Conservation (phyloP, 2,888 invertebrate species). For the Agrypnus murinus region DNA sequence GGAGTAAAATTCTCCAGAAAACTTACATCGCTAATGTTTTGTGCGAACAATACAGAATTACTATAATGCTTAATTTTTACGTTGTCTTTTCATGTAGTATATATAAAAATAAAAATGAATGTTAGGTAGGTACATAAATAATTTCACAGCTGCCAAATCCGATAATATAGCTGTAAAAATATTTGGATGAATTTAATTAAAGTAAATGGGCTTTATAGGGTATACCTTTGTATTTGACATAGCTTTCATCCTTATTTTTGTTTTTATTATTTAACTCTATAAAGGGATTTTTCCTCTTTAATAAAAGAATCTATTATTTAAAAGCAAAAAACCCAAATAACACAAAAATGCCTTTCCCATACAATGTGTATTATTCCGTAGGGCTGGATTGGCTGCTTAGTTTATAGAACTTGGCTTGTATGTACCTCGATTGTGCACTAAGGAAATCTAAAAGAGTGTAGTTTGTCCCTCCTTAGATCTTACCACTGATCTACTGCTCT, state of each 20-base stretch:
- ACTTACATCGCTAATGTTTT: constrained; percentile 25
- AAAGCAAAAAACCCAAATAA: no score
- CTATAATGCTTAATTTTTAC: neutral
- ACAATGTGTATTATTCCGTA: no score
- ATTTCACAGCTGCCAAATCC: constrained; percentile 1
- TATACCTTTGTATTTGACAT: no score
- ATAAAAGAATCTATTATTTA: neutral
- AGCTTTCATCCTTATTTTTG: no score
- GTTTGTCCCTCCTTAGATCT: constrained; percentile 24
- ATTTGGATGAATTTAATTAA: neutral
- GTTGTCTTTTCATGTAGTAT: neutral
- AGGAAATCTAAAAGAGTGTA: constrained; percentile 18
- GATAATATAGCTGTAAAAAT: constrained; percentile 7
- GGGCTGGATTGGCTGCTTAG: neutral
- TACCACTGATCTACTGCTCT: constrained; percentile 26
- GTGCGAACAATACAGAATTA: constrained; percentile 9
- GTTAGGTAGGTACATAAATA: neutral
- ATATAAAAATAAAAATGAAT: neutral
- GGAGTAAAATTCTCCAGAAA: constrained; percentile 24
- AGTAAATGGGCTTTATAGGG: no score
- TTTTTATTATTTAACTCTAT: no score
- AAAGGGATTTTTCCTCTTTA: neutral
- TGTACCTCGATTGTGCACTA: constrained; percentile 12
- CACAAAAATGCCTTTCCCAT: neutral
- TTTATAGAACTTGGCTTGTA: neutral